Evolutionary conservation across 2,888 invertebrate species (phyloP).

Genomic region (Agrenia bidenticulata): DNA sequence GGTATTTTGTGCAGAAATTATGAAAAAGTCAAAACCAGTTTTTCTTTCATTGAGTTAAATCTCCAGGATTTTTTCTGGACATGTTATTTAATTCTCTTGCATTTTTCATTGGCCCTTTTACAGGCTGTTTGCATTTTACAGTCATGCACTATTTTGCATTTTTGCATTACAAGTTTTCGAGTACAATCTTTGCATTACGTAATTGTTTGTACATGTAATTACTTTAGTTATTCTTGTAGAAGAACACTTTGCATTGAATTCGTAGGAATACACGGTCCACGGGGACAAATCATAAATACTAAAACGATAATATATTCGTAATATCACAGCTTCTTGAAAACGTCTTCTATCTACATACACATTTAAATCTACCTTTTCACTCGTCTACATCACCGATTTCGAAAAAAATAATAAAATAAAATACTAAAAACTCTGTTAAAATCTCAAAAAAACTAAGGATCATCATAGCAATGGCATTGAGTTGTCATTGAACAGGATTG

Average conservation of each 20-base stretch:
- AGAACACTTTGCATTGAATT: neutral
- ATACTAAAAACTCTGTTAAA: constrained; percentile 8
- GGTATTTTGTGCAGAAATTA: too few species aligned
- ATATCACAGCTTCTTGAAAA: constrained; percentile 15
- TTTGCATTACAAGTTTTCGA: constrained; percentile 2
- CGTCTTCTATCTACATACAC: neutral
- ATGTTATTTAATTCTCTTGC: neutral
- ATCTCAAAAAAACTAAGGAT: constrained; percentile 4
- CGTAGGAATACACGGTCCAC: constrained; percentile 11
- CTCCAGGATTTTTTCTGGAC: constrained; percentile 6
- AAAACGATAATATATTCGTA: constrained; percentile 1
- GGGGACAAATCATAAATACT: neutral
- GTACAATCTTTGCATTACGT: neutral
- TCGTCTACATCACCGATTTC: neutral
- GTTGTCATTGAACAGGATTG: constrained; percentile 19
- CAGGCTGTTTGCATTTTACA: neutral
- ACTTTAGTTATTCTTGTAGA: too few species aligned
- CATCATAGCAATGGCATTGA: constrained; percentile 13
- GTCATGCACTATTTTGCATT: neutral
- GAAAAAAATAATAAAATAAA: constrained; percentile 5
- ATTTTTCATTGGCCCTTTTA: neutral
- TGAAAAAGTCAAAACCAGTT: constrained; percentile 7
- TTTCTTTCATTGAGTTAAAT: constrained; percentile 11
- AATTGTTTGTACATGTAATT: too few species aligned
- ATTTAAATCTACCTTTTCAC: constrained; percentile 1